These are phyloP conservation scores for Ochropleura plecta DNA, from an alignment of 2,888 invertebrate genomes.

Conservation along the genomic window DNA sequence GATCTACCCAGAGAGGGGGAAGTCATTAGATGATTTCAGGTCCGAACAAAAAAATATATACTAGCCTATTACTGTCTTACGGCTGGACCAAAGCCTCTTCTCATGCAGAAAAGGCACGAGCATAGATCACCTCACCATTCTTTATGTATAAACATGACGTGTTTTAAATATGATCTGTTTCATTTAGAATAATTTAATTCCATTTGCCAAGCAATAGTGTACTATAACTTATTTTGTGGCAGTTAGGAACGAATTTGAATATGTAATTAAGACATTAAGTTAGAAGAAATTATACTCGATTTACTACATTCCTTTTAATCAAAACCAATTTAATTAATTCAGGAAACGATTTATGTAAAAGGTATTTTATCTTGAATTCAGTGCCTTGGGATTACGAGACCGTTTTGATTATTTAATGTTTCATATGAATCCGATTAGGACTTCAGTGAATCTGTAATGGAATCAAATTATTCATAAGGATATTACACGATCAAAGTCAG, in stretches of 20 bases:
- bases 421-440: constrained; percentile 41
- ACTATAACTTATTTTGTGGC: too few species aligned
- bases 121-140: too few species aligned
- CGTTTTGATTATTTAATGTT: constrained; percentile 40
- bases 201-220: background rate
- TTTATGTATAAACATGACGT: background rate
- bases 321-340: constrained; percentile 29
- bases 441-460: constrained; percentile 30
- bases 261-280: background rate
- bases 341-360: constrained; percentile 33
- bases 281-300: background rate
- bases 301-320: background rate
- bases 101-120: too few species aligned
- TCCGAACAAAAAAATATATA: too few species aligned
- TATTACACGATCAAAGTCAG: constrained; percentile 14
- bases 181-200: background rate
- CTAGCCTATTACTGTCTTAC: too few species aligned
- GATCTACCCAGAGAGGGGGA: too few species aligned
- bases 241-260: background rate
- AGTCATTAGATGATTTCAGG: too few species aligned
- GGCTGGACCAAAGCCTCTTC: too few species aligned
- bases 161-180: background rate
- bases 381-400: constrained; percentile 19
- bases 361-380: constrained; percentile 42
- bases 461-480: constrained; percentile 34